Evolutionary conservation across 2,888 invertebrate species (phyloP), one percentile per base, ranked within the genome.

Genomic region (Therioaphis trifolii): DNA sequence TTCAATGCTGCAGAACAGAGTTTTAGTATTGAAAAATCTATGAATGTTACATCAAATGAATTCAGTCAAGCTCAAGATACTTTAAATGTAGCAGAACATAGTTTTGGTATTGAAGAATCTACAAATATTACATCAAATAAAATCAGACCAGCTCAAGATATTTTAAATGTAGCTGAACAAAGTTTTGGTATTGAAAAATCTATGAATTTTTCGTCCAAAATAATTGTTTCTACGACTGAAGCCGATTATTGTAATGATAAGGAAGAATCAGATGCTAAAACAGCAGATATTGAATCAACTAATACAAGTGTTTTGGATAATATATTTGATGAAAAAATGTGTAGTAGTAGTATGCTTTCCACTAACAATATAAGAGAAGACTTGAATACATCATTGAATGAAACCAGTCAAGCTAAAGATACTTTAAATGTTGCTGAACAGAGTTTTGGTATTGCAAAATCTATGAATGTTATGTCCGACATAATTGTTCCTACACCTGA

Each of bases 351-450:
- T n/a, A n/a, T n/a, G n/a, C n/a, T n/a, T n/a, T n/a, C n/a, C n/a
- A n/a, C n/a, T n/a, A n/a, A n/a, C n/a, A n/a, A n/a, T n/a, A n/a
- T n/a, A n/a, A n/a, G n/a, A n/a, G n/a, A n/a, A n/a, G n/a, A n/a
- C n/a, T n/a, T n/a, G n/a, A 24, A 76, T 61, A 24, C 43, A 5
- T 75, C 43, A 3, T 58, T 75, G 27, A 43, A 21, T 55, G n/a
- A 55, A 40, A 61, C 11, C 18, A 18, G 40, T 12, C 14, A 46
- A 49, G 5, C 14, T 14, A 21, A 35, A 46, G 11, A 27, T n/a
- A 27, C 15, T 27, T 12, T 12, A 27, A 24, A 43, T 61, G 18
- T 0, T 12, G 2, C 75, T 46, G 43, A 61, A 12, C 12, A 21
- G 1, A 55, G 55, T 2, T 35, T 7, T 74, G 15, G 35, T 35